Evolutionary conservation across 64 coral and sea anemone species (phyloP).

Genomic region (Actinia equina): DNA sequence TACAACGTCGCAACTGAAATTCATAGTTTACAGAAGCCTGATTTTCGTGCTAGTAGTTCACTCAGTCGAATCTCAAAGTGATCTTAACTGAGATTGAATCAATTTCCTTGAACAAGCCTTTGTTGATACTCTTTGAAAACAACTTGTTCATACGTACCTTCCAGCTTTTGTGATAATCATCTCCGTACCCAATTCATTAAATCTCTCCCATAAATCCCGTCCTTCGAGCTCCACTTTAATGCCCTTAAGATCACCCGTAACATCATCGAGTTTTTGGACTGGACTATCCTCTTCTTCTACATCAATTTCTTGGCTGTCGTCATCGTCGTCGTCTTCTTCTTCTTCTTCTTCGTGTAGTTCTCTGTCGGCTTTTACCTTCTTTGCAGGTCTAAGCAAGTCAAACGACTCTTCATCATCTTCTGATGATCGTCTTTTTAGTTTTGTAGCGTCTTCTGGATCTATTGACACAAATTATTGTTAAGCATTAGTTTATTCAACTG

Average conservation of each 20-base stretch:
- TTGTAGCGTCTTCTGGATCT: not conserved
- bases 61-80: not conserved
- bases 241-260: slow-evolving; percentile 52
- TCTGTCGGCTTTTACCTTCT: slow-evolving; percentile 27
- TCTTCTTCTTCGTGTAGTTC: slow-evolving; percentile 16
- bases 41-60: not conserved
- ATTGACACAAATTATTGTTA: not conserved
- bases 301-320: slow-evolving; percentile 25
- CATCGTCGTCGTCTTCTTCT: slow-evolving; percentile 29
- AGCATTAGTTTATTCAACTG: not conserved
- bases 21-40: not conserved
- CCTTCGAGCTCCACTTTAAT: slow-evolving; percentile 86
- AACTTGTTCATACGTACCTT: slow-evolving; percentile 53
- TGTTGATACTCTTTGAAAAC: not conserved
- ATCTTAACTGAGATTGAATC: not conserved
- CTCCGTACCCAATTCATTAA: slow-evolving; percentile 97
- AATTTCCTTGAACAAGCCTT: not conserved
- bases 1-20: no score
- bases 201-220: slow-evolving; percentile 91
- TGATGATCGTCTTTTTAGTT: slow-evolving; percentile 29
- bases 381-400: slow-evolving; percentile 22
- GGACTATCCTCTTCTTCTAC: not conserved
- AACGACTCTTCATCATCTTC: slow-evolving; percentile 19
- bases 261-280: not conserved
- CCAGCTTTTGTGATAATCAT: slow-evolving; percentile 99